Percentiles rank a stretch among this genome's conserved stretches.
phyloP scores from a whole-genome alignment of 1,140 invertebrate species.

The Lanistes nyassanus region DNA sequence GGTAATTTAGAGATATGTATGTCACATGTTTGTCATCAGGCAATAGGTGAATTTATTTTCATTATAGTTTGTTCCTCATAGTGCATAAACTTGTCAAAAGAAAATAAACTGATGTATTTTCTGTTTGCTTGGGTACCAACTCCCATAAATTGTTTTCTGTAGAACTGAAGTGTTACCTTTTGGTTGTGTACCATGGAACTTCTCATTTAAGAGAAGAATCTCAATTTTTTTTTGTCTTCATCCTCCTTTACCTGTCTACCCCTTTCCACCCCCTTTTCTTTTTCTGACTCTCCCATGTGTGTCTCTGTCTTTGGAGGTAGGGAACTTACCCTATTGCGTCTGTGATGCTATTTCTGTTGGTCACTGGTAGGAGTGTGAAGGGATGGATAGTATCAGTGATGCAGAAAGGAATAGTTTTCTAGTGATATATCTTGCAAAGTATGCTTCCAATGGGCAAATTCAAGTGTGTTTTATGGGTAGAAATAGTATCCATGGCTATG shows the following conservation, averaged over 20 bases:
- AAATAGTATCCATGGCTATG: too few species aligned
- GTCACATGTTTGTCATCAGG: not conserved
- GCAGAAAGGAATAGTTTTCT: too few species aligned
- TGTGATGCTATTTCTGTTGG: too few species aligned
- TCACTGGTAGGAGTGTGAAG: not conserved
- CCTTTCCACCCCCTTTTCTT: not conserved
- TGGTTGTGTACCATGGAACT: not conserved
- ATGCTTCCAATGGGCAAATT: too few species aligned
- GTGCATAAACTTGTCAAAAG: not conserved
- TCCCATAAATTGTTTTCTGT: slow-evolving; percentile 3
- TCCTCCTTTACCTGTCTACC: not conserved
- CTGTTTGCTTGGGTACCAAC: not conserved
- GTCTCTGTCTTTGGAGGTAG: too few species aligned
- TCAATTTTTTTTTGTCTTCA: not conserved
- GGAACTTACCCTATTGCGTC: too few species aligned
- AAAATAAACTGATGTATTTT: too few species aligned
- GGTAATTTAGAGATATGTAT: not conserved
- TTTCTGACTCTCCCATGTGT: not conserved
- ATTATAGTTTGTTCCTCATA: not conserved
- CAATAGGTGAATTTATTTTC: not conserved
- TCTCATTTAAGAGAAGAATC: not conserved
- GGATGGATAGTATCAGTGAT: not conserved
- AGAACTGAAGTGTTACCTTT: not conserved
- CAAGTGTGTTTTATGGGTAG: too few species aligned
- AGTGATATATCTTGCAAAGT: too few species aligned